Percentiles rank a stretch among this genome's conserved stretches.
phyloP scores from a whole-genome alignment of 2,113 vertebrate genomes.

The Emydura subglobosa region DNA sequence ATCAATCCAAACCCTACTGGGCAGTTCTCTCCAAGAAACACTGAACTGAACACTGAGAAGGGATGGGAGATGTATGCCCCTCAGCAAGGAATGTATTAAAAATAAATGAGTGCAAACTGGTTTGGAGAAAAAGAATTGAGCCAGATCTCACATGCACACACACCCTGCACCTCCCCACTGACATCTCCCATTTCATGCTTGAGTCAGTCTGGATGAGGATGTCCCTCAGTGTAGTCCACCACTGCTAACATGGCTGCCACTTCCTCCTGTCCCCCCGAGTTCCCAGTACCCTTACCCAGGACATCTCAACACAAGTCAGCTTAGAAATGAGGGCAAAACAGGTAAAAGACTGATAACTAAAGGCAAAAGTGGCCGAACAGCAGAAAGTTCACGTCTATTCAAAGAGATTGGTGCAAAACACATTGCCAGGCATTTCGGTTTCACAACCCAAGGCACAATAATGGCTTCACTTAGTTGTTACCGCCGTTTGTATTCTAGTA shows the following conservation, averaged over 20 bases:
- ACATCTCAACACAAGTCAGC: neutral
- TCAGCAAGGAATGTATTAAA: neutral
- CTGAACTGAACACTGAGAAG: neutral
- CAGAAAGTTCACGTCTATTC: neutral
- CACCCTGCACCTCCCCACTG: fast-evolving
- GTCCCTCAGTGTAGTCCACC: neutral
- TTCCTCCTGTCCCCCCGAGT: neutral
- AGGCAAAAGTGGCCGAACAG: neutral
- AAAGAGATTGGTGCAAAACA: fast-evolving
- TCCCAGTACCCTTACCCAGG: neutral
- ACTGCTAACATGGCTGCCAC: neutral
- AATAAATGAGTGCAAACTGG: neutral
- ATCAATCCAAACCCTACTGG: neutral
- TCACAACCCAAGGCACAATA: neutral
- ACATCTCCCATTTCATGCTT: neutral
- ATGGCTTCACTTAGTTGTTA: neutral
- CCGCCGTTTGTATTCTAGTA: fast-evolving
- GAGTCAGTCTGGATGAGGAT: neutral
- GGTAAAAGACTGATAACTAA: fast-evolving
- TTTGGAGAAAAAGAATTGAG: neutral
- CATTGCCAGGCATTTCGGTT: neutral
- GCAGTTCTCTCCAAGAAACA: neutral
- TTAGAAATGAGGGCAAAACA: neutral
- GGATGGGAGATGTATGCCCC: neutral
- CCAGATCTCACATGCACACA: neutral